Conservation (phyloP, 2,797 vertebrate genomes). For the Pogoniulus pusillus region DNA sequence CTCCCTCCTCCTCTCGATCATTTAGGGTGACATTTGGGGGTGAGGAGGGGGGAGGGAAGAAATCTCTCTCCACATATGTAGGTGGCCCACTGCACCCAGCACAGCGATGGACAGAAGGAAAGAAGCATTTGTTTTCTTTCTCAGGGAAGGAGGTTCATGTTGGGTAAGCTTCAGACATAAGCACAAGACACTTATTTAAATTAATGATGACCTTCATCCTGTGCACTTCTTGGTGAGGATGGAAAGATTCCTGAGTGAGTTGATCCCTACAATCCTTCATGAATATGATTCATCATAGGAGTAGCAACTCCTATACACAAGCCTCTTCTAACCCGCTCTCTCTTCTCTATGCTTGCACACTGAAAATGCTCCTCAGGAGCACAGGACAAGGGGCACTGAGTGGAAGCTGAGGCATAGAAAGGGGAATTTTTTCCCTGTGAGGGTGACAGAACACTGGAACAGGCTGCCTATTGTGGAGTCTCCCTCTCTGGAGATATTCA, state of each 20-base stretch:
- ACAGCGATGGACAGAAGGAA: background rate
- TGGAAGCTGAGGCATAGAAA: too few species aligned
- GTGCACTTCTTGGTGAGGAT: conserved; percentile 3
- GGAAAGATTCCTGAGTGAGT: conserved; percentile 11
- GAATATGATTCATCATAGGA: conserved; percentile 38
- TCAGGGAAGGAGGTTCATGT: background rate
- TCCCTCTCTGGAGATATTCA: too few species aligned
- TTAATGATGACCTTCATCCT: conserved; percentile 18
- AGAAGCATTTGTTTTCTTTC: conserved; percentile 30
- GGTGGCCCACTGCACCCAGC: background rate
- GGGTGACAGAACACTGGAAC: too few species aligned
- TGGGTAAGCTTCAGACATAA: conserved; percentile 53
- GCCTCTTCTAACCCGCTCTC: background rate
- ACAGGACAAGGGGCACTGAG: too few species aligned
- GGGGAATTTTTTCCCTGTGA: too few species aligned
- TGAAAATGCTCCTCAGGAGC: too few species aligned
- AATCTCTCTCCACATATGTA: background rate
- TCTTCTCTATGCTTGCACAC: too few species aligned
- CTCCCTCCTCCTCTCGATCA: too few species aligned
- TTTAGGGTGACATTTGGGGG: too few species aligned
- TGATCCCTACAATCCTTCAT: conserved; percentile 50
- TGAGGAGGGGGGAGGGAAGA: background rate
- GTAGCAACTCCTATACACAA: conserved; percentile 54
- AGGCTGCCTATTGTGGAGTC: too few species aligned
- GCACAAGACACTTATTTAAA: conserved; percentile 51